Conservation (phyloP, 2,113 vertebrate species). For the Otus sunia region DNA sequence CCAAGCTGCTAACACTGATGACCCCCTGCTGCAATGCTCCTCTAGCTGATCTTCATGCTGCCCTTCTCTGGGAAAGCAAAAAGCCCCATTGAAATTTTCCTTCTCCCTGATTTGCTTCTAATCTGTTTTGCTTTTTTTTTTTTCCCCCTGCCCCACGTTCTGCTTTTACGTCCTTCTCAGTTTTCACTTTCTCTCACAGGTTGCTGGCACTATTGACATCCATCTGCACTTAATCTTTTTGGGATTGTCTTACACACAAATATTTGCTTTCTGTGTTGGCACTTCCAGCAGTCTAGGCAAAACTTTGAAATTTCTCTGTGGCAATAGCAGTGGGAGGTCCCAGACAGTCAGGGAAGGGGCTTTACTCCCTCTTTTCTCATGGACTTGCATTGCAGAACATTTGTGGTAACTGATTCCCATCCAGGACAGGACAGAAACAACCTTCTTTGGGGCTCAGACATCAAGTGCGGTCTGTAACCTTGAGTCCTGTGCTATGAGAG, state of each 20-base stretch:
- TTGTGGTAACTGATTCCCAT: constrained; percentile 6
- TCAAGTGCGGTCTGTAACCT: neutral
- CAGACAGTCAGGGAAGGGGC: constrained; percentile 34
- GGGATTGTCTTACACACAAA: constrained; percentile 60
- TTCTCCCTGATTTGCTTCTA: neutral
- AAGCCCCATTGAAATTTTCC: neutral
- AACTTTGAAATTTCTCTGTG: constrained; percentile 44
- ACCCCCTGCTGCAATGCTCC: neutral
- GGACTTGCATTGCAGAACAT: neutral
- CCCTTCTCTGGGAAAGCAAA: neutral
- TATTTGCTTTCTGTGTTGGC: constrained; percentile 63
- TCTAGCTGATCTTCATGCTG: neutral
- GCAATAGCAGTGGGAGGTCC: constrained; percentile 60
- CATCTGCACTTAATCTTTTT: constrained; percentile 67
- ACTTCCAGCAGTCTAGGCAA: constrained; percentile 56
- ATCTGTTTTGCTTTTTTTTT: neutral
- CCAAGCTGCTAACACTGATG: neutral
- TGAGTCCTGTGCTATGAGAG: neutral
- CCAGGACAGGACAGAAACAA: neutral
- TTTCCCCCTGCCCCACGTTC: neutral
- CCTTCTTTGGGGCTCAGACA: neutral
- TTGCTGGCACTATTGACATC: constrained; percentile 54
- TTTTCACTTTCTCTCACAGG: constrained; percentile 61
- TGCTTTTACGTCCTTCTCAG: constrained; percentile 27
- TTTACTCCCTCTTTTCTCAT: neutral